These are phyloP conservation scores for Eudorcas thomsonii DNA, from an alignment of 2,113 vertebrate genomes.

Conservation along the genomic window DNA sequence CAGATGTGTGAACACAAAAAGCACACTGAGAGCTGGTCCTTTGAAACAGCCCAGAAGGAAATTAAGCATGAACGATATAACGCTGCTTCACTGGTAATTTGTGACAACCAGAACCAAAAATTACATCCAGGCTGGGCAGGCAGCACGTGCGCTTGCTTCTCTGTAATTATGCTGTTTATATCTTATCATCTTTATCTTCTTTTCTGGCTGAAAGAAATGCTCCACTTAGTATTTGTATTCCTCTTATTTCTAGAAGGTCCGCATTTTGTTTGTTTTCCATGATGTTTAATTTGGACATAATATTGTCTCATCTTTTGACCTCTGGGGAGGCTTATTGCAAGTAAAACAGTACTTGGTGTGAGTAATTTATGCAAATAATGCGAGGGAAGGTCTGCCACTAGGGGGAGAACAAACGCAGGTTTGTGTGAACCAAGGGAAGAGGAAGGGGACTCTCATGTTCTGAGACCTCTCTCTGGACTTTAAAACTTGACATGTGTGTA, in stretches of 20 bases:
- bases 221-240: not conserved
- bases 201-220: not conserved
- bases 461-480: not conserved
- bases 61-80: slow-evolving; percentile 17
- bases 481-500: not conserved
- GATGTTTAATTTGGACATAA: slow-evolving; percentile 21
- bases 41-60: slow-evolving; percentile 30
- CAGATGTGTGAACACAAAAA: slow-evolving; percentile 33
- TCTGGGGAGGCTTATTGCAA: not conserved
- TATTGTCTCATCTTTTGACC: slow-evolving; percentile 5
- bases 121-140: not conserved
- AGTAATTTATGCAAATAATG: not conserved
- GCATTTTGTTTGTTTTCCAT: not conserved
- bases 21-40: not conserved
- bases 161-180: slow-evolving; percentile 47
- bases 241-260: not conserved
- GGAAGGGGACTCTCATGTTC: not conserved
- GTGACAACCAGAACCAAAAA: slow-evolving; percentile 43
- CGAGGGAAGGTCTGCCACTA: not conserved
- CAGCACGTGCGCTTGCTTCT: not conserved
- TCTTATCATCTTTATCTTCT: slow-evolving; percentile 40
- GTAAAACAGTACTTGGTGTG: not conserved
- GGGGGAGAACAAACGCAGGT: not conserved
- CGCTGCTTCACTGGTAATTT: slow-evolving; percentile 30
- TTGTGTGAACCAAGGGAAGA: not conserved